Base-by-base conservation (phyloP, 2,113 vertebrate species). In the Thunnus thynnus region DNA sequence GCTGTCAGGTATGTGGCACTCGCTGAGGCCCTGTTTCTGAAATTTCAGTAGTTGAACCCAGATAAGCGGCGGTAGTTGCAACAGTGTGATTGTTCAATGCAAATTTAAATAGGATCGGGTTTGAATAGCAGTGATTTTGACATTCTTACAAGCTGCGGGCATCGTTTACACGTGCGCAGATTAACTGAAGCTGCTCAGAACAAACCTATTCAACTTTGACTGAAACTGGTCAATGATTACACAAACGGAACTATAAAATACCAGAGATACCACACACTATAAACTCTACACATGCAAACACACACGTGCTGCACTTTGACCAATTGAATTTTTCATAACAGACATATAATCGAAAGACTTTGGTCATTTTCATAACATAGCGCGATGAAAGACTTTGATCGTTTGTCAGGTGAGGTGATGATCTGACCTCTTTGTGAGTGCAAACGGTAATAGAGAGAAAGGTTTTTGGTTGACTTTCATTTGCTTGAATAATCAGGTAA, bases 221-320 rank as follows among this genome's bases (percentile, higher is more conserved):
- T 55, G 1, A 1, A n/a, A n/a, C 52, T 17, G 25, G 81, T 91
- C 50, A 89, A 89, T 91, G 60, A 89, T 89, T 89, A 78, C 50
- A 72, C 62, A 61, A 22, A 13, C 4, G 3, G n/a, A 14, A 62
- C 46, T 62, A 47, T 80, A 81, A 85, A 69, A 16, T 14, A 68
- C 0, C 48, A 4, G 1, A 51, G 22, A 73, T 25, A 78, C 18
- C 56, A 46, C 14, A 13, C 5, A 9, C 27, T 18, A 46, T 27
- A 51, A 77, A 61, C 54, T 13, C 0, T 8, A 66, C 2, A 9
- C 51, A 65, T 7, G 47, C 25, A 44, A 41, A 18, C 51, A 32
- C 25, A 13, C 32, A 60, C 20, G 0, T 1, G 47, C 18, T 63
- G 78, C 25, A 76, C 86, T 85, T 87, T 83, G 84, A 56, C 62